These are phyloP conservation scores for Cebus imitator DNA, from an alignment of 2,113 vertebrate genomes.

Conservation along the genomic window DNA sequence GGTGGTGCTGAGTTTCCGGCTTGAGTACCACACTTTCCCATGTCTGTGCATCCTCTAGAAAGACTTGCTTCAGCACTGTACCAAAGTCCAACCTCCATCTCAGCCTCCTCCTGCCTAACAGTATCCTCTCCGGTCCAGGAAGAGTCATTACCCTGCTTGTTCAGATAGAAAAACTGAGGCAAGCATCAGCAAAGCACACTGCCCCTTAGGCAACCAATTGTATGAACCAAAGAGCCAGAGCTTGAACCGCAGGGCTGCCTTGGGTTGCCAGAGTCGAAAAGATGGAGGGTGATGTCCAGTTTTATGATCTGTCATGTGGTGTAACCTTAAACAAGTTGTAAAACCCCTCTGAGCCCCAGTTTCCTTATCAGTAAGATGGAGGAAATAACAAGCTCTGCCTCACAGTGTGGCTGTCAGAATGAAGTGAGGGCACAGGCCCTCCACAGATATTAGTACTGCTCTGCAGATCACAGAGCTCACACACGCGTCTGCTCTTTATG, in stretches of 20 bases:
- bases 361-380: background rate
- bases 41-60: background rate
- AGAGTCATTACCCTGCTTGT: background rate
- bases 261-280: background rate
- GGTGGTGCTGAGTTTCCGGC: background rate
- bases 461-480: background rate
- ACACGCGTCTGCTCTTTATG: background rate
- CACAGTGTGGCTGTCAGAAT: background rate
- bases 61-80: background rate
- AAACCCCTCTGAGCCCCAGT: background rate
- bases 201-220: background rate
- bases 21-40: background rate
- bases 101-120: background rate
- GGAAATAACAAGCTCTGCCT: background rate
- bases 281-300: background rate
- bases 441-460: rapidly evolving
- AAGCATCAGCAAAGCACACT: background rate
- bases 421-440: background rate
- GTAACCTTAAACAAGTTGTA: background rate
- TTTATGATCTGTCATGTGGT: background rate
- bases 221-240: background rate
- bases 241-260: background rate
- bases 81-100: background rate
- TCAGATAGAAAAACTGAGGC: constrained; percentile 13
- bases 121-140: background rate